Percentiles rank a stretch among this genome's conserved stretches.
phyloP scores from a whole-genome alignment of 1,140 invertebrate genomes.

The Drosophila leontia region DNA sequence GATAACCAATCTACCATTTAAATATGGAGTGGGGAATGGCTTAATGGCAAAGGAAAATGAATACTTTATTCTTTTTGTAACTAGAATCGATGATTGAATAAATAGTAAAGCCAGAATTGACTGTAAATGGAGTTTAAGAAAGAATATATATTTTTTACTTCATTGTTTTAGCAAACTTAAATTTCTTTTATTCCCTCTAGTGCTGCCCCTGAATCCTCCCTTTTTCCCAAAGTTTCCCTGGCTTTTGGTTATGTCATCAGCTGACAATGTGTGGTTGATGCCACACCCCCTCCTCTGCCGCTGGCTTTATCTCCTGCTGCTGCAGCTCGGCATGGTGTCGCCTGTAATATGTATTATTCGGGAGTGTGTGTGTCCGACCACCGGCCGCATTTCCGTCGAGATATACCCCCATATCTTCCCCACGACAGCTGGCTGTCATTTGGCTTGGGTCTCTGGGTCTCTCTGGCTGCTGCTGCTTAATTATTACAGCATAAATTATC shows the following conservation, averaged over 20 bases:
- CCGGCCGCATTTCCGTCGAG: constrained; percentile 35
- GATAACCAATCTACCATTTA: background rate
- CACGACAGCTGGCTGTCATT: constrained; percentile 63
- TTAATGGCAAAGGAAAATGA: background rate
- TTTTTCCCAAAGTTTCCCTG: background rate
- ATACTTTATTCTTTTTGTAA: background rate
- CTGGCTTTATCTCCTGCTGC: constrained; percentile 21
- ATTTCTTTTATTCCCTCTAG: background rate
- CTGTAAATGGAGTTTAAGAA: background rate
- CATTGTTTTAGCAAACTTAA: background rate
- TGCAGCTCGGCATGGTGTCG: constrained; percentile 39
- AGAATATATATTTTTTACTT: background rate
- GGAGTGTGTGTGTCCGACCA: constrained; percentile 33
- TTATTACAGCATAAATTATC: constrained; percentile 84
- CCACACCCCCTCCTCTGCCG: constrained; percentile 1
- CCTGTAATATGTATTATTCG: constrained; percentile 20
- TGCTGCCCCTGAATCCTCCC: background rate
- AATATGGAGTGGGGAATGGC: background rate
- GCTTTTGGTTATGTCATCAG: constrained; percentile 41
- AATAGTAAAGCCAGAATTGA: background rate
- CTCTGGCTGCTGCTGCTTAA: constrained; percentile 60
- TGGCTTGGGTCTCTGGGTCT: constrained; percentile 25
- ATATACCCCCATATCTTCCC: constrained; percentile 39
- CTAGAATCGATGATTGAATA: background rate
- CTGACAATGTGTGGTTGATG: constrained; percentile 42